Percentiles rank a stretch among this genome's conserved stretches.
phyloP scores from a whole-genome alignment of 2,797 vertebrate genomes.

The Arctocebus calabarensis region DNA sequence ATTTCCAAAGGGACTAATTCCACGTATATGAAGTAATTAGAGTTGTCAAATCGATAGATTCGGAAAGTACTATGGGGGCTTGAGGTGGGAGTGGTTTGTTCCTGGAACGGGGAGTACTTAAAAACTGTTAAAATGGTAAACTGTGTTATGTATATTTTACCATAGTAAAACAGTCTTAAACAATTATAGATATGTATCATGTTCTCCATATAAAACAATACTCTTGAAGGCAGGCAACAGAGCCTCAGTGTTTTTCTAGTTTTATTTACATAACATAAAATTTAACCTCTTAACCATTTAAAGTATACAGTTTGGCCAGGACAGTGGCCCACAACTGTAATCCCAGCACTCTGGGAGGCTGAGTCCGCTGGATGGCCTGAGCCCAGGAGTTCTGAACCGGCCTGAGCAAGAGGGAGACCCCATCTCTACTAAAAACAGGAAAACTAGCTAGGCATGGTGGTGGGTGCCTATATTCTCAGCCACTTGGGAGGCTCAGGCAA shows the following conservation, averaged over 20 bases:
- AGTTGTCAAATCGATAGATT: neutral
- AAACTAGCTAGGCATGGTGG: no score
- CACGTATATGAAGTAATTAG: neutral
- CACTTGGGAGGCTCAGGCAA: no score
- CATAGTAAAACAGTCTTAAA: neutral
- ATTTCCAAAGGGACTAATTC: neutral
- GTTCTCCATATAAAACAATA: neutral
- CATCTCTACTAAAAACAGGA: no score
- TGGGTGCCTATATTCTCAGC: no score
- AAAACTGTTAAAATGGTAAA: neutral
- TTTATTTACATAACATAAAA: neutral
- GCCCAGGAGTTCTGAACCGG: no score
- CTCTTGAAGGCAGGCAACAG: neutral
- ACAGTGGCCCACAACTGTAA: no score
- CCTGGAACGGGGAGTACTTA: neutral
- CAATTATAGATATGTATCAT: neutral
- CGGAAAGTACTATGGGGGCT: neutral
- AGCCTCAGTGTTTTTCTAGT: neutral
- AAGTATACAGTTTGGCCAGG: neutral
- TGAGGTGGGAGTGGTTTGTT: neutral
- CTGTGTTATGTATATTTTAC: neutral
- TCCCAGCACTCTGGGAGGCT: no score
- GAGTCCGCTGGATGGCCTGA: no score
- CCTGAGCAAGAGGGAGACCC: no score
- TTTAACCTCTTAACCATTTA: no score